Evolutionary conservation across 2,888 invertebrate species (phyloP), one percentile per base, ranked within the genome.

Genomic region (Apamea anceps): DNA sequence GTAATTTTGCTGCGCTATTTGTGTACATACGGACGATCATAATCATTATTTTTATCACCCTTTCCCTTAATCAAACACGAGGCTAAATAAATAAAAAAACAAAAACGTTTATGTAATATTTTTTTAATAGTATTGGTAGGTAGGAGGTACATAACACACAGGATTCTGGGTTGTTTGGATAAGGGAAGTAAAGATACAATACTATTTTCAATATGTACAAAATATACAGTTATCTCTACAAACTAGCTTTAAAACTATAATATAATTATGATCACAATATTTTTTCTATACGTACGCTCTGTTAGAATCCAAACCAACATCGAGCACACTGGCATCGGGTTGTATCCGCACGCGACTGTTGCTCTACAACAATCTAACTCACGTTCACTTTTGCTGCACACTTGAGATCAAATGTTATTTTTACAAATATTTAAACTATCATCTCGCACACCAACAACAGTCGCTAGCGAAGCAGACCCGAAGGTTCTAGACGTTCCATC

Each of bases 81-180:
- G 18, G 37, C 5, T 5, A n/a, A 65, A 75, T 79, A 75, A 91
- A 89, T 87, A 91, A 94, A 91, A 94, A 42, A 92, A 94, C 45
- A 93, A 92, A 93, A 92, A 90, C 89, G 76, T 90, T 92, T 95
- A 95, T 96, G 96, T 97, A 97, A 96, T 97, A 96, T 96, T 97
- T 96, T 96, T 97, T 97, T 97, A 97, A 97, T 97, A 97, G 97
- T 97, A 97, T 97, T 97, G 97, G 97, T 97, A 97, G 97, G 97
- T 97, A 97, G 96, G 97, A 97, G 96, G 97, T 97, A 97, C 96
- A 97, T 97, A 97, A 97, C 97, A 97, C 97, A 96, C 97, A 96
- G 96, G 96, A 96, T 94, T 96, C 96, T 96, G 96, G 97, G 96
- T 95, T 94, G 96, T 95, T 96, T 95, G 97, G 96, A 96, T 96